Conservation (phyloP, 2,797 vertebrate genomes). For the Leptatherina wallacei region DNA sequence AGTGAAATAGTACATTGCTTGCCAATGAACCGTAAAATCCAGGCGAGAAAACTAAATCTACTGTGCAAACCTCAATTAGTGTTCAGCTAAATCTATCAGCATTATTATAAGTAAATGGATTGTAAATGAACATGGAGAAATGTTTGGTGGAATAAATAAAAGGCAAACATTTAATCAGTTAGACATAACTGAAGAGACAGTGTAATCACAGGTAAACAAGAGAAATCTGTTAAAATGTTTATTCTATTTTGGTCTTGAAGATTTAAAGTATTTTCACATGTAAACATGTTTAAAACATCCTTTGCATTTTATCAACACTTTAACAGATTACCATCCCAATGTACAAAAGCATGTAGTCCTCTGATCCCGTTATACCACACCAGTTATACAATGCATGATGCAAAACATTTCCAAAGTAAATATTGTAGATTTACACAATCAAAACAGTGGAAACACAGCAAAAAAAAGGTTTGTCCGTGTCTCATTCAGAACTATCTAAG, state of each 20-base stretch:
- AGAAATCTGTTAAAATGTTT: slow-evolving; percentile 72
- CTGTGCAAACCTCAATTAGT: background rate
- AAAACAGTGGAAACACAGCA: slow-evolving; percentile 24
- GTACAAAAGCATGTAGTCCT: slow-evolving; percentile 28
- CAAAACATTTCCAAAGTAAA: slow-evolving; percentile 53
- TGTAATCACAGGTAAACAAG: slow-evolving; percentile 33
- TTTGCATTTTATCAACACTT: slow-evolving; percentile 47
- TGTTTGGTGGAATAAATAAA: background rate
- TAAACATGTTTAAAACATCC: slow-evolving; percentile 59
- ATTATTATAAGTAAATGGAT: background rate
- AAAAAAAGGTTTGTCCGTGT: slow-evolving; percentile 24
- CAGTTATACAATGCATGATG: slow-evolving; percentile 34
- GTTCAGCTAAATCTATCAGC: background rate
- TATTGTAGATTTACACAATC: slow-evolving; percentile 29
- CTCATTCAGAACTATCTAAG: slow-evolving; percentile 24
- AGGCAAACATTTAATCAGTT: background rate
- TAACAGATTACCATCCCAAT: slow-evolving; percentile 36
- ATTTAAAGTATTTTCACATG: slow-evolving; percentile 53
- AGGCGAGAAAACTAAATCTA: background rate
- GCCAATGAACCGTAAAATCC: slow-evolving; percentile 1
- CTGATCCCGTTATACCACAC: slow-evolving; percentile 21
- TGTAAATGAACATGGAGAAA: background rate
- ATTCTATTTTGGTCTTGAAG: slow-evolving; percentile 65
- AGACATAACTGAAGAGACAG: slow-evolving; percentile 3
- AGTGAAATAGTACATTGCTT: slow-evolving; percentile 5